Percentiles rank a stretch among this genome's conserved stretches.
These are phyloP conservation scores for Thomomys bottae DNA, from an alignment of 2,113 vertebrate genomes.

Conservation along the genomic window DNA sequence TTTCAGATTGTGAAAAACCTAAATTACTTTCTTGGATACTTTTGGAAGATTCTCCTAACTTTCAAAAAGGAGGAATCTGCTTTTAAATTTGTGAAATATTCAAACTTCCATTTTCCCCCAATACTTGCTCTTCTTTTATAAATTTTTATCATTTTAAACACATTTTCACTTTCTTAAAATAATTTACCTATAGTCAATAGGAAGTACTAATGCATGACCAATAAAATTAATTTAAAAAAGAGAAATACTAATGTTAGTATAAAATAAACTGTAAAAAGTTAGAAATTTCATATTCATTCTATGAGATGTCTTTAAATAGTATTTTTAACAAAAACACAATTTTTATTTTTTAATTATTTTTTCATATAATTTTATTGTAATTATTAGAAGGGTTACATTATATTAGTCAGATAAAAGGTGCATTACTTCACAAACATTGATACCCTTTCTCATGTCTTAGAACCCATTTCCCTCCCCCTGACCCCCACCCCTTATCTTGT, in stretches of 20 bases:
- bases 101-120: background rate
- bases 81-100: conserved; percentile 15
- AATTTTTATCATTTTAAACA: background rate
- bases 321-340: conserved; percentile 15
- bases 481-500: too few relatives aligned
- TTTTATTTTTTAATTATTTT: too few relatives aligned
- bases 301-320: background rate
- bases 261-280: background rate
- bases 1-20: conserved; percentile 7
- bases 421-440: too few relatives aligned
- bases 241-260: background rate
- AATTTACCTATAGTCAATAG: conserved; percentile 37
- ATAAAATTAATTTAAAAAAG: conserved; percentile 12
- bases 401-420: too few relatives aligned
- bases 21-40: conserved; percentile 43
- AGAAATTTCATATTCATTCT: conserved; percentile 17
- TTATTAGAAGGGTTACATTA: too few relatives aligned
- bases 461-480: too few relatives aligned
- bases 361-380: too few relatives aligned
- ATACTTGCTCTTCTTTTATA: background rate
- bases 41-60: conserved; percentile 7
- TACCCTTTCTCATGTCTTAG: too few relatives aligned
- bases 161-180: conserved; percentile 20
- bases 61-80: background rate
- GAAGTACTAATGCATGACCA: conserved; percentile 15